Evolutionary conservation across 2,113 vertebrate genomes (phyloP), one percentile per base, ranked within the genome.

Genomic region (Shinisaurus crocodilurus): DNA sequence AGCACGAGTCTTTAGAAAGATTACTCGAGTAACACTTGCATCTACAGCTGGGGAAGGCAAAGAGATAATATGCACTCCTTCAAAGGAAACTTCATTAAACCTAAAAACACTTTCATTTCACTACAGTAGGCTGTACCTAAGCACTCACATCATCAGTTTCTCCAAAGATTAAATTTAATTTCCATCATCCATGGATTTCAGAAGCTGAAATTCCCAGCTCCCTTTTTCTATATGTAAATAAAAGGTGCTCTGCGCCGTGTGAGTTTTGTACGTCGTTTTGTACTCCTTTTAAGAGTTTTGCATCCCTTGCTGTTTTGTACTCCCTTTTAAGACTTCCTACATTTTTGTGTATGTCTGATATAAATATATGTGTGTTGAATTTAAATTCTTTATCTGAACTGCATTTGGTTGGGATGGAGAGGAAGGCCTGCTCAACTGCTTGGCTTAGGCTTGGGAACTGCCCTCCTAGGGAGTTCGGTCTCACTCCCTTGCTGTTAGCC

Each of bases 1-100:
- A 1, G 89, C 88, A 6, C n/a, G 50, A 27, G 92, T 94, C 91
- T 93, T 95, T 7, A 97, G 90, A 95, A 98, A 98, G 45, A 96
- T 1, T 0, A 96, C 90, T 86, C 95, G 95, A 25, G 95, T 96
- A 70, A 97, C 88, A 34, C 97, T 97, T 37, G 34, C 87, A 69
- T 97, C 96, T 89, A 93, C 86, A 80, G 57, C 96, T 97, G 23
- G 3, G 27, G 45, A 90, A 89, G 2, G 0, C 20, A 90, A 85
- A 86, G 80, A 84, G 43, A 83, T 10, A 85, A 75, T 0, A 65
- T 12, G 10, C 63, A 8, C 18, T 29, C 0, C 0, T 57, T 63
- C 10, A 72, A 89, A 81, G 43, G 1, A 84, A 88, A 15, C 8
- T 9, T 67, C 25, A 23, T 67, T 82, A 79, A 79, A 60, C 1